These are phyloP conservation scores for Daubentonia madagascariensis DNA, from an alignment of 2,113 vertebrate genomes.

Conservation along the genomic window DNA sequence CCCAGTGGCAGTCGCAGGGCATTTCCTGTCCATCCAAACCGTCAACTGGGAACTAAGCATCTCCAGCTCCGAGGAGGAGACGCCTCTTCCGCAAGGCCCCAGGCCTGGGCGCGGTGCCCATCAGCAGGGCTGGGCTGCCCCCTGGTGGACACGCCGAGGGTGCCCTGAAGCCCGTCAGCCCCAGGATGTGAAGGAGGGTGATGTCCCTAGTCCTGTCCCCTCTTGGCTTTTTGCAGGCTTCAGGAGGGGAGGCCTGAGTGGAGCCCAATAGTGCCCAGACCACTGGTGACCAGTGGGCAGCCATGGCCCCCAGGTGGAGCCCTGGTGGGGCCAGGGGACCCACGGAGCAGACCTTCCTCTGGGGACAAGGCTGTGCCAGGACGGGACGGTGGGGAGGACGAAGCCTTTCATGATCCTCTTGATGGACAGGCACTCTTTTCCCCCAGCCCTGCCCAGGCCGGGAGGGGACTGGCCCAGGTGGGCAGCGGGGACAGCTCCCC, in stretches of 20 bases:
- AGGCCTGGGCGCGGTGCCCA: rapidly evolving
- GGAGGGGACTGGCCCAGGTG: too few relatives aligned
- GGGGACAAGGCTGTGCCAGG: neutral
- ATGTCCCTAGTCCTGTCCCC: rapidly evolving
- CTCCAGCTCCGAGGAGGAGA: neutral
- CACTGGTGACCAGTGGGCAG: neutral
- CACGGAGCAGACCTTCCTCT: rapidly evolving
- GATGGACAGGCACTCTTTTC: neutral
- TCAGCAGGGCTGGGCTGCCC: conserved; percentile 29
- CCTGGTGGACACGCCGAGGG: neutral
- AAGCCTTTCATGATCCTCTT: neutral
- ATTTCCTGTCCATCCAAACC: neutral
- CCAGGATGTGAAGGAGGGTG: neutral
- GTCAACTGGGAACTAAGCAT: neutral
- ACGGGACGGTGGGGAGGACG: neutral
- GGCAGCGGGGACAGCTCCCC: too few relatives aligned
- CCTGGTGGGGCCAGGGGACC: neutral
- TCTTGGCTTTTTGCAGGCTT: neutral
- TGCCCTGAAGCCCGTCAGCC: neutral
- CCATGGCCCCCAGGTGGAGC: neutral
- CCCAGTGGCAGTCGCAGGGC: neutral
- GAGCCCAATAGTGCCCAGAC: neutral
- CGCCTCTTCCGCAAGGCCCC: neutral
- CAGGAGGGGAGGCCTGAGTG: neutral
- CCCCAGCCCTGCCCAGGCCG: too few relatives aligned